phyloP scores from a whole-genome alignment of 2,888 invertebrate genomes.

The Vandiemenella viatica region DNA sequence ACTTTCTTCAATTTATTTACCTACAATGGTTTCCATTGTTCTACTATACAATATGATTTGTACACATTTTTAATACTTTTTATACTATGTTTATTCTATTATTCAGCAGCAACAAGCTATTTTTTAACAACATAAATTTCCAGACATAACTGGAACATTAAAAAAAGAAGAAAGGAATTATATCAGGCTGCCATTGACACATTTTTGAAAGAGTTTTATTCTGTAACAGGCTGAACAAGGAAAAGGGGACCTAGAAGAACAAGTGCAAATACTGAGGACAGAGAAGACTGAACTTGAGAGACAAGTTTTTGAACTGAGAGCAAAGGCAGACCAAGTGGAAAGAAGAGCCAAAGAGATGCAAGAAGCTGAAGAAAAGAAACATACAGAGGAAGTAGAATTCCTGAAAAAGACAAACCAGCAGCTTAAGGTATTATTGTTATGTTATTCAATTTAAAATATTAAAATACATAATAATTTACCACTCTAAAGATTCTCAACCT shows the following conservation, averaged over 20 bases:
- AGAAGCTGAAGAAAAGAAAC: constrained; percentile 81
- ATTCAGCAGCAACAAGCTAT: too few relatives aligned
- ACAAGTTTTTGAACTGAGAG: constrained; percentile 43
- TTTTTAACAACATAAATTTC: too few relatives aligned
- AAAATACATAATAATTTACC: neutral
- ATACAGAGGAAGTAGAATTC: constrained; percentile 80
- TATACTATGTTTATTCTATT: too few relatives aligned
- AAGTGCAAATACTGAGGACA: constrained; percentile 51
- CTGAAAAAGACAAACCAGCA: constrained; percentile 89
- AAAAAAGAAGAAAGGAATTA: too few relatives aligned
- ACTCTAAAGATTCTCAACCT: neutral
- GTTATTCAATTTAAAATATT: neutral
- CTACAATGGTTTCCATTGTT: too few relatives aligned
- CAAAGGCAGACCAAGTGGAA: constrained; percentile 69
- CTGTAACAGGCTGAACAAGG: constrained; percentile 83
- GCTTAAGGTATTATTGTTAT: constrained; percentile 47
- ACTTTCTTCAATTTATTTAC: too few relatives aligned
- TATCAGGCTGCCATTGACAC: too few relatives aligned
- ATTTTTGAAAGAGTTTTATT: too few relatives aligned
- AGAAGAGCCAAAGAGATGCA: constrained; percentile 66
- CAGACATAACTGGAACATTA: too few relatives aligned
- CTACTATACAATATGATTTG: too few relatives aligned
- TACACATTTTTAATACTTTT: too few relatives aligned
- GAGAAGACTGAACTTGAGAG: constrained; percentile 50
- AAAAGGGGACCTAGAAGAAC: constrained; percentile 63